Evolutionary conservation across 2,888 invertebrate species (phyloP).

Genomic region (Petrophora chlorosata): DNA sequence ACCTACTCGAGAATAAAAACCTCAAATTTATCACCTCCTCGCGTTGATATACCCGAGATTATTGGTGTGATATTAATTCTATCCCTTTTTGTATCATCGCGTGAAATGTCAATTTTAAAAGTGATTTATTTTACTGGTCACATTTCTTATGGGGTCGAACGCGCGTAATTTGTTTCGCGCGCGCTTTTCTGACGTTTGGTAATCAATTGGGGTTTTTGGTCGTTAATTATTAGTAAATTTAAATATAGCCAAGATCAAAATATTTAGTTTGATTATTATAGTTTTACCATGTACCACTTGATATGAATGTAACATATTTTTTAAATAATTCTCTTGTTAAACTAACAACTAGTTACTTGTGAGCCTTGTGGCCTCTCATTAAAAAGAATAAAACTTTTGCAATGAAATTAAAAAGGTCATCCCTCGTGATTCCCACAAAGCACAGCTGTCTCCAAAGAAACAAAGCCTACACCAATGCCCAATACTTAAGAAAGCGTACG

Average conservation of each 20-base stretch:
- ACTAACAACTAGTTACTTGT: no score
- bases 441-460: slow-evolving; percentile 20
- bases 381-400: slow-evolving; percentile 3
- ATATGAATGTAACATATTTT: no score
- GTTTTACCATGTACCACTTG: no score
- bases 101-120: slow-evolving; percentile 78
- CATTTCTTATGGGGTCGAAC: slow-evolving; percentile 44
- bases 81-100: slow-evolving; percentile 63
- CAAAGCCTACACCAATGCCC: slow-evolving; percentile 37
- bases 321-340: no score
- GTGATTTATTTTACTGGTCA: slow-evolving; percentile 65
- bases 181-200: slow-evolving; percentile 21
- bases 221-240: slow-evolving; percentile 14
- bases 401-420: slow-evolving; percentile 19
- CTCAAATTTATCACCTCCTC: slow-evolving; percentile 74
- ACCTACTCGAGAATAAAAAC: slow-evolving; percentile 64
- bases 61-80: slow-evolving; percentile 74
- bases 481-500: slow-evolving; percentile 31
- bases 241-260: no score
- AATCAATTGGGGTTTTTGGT: slow-evolving; percentile 18
- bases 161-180: slow-evolving; percentile 32
- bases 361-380: background rate
- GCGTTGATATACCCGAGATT: slow-evolving; percentile 75
- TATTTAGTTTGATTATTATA: no score
- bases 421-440: slow-evolving; percentile 4